Base-by-base conservation (phyloP, 2,113 vertebrate genomes). In the Bostrychus sinensis region DNA sequence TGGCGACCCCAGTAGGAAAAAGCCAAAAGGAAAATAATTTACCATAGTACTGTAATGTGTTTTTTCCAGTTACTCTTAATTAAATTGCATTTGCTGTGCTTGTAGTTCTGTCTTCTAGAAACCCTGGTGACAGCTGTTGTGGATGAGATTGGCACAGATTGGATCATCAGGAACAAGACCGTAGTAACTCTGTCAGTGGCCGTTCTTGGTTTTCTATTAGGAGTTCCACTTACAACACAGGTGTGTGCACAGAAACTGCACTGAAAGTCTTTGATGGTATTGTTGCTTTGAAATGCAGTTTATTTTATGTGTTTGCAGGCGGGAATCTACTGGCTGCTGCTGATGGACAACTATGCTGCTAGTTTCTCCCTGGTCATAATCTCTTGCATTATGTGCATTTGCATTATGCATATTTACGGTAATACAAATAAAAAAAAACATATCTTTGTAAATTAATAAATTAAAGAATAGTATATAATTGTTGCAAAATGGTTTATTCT, bases 271-370 rank as follows among this genome's bases (percentile, higher is more conserved):
- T 39, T 34, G n/a, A 30, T 17, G 17, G n/a, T 34, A 5, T 20
- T 14, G 12, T 34, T 0, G 23, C 14, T 5, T 11, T 7, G n/a
- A 36, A 5, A 20, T 16, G 4, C 3, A 0, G 3, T 36, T 53
- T 38, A 28, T 9, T 62, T 16, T 63, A 66, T 43, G 19, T 58
- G 48, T 65, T 36, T 48, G 13, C 73, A 99, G 97, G 97, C 97
- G 65, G 97, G 97, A 68, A 98, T 99, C 80, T 99, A 98, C 84
- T 99, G 97, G 95, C 84, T 99, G 64, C 79, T 98, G 56, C 90
- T 99, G 72, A 97, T 99, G 97, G 97, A 99, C 91, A 99, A 98
- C 87, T 98, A 98, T 0, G 97, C 97, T 0, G 97, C 97, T 67
- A 98, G 97, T 84, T 98, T 99, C 92, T 98, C 97, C 59, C 66